Base-by-base conservation (phyloP, 92 coral and sea anemone species). In the Heteractis magnifica region DNA sequence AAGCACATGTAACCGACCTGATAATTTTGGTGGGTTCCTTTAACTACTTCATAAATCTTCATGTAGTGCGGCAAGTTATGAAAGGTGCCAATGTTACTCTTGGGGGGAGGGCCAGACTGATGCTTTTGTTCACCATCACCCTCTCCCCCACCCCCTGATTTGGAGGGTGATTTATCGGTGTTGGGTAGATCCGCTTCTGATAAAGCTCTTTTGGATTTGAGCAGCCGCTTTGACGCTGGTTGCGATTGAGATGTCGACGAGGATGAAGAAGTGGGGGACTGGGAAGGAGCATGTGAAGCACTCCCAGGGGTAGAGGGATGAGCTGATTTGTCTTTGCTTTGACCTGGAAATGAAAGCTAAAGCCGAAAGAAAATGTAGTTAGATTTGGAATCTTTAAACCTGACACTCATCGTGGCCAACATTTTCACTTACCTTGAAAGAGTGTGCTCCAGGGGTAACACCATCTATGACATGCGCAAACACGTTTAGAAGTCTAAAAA, bases 341-440 rank as follows among this genome's bases (percentile, higher is more conserved):
- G 98, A 11, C 98, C 94, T 55, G 95, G 98, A 65, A 92, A 96
- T 49, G 92, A 77, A 75, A 92, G 86, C 99, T 96, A n/a, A 51
- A 75, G 15, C 49, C 76, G 73, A 78, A 78, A 85, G 20, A 65
- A 68, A 34, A 18, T 26, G 8, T 6, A 5, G 11, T 16, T 49
- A 49, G 18, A 49, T 49, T 49, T 12, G 10, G 8, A 0, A 49
- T 14, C 78, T 75, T 8, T 14, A 6, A 65, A n/a, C 6, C 5
- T 23, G 11, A 20, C 26, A 7, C 58, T 53, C 58, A 19, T 5
- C 8, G 2, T 65, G 9, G 21, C 6, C 5, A 10, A 52, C 34
- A 18, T 20, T 59, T 50, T 53, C 5, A 77, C 81, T 62, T 88
- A 97, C 99, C 93, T 97, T 97, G 58, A 94, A 92, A 5, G 92